These are phyloP conservation scores for Tetropium fuscum DNA, from an alignment of 2,888 invertebrate species.

Conservation along the genomic window DNA sequence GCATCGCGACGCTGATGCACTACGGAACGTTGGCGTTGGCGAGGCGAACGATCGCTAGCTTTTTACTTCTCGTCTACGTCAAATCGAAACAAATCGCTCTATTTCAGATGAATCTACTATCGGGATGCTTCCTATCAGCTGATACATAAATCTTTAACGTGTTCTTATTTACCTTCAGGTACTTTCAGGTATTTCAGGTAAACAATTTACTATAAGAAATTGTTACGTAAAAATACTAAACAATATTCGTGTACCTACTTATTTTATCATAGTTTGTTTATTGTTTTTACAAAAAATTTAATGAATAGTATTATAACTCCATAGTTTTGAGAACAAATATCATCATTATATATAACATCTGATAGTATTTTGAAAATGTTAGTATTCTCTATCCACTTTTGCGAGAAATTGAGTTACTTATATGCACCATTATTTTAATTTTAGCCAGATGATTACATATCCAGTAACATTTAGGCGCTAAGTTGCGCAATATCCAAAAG, in stretches of 20 bases:
- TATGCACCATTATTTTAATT: too few species aligned
- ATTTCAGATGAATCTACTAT: conserved; percentile 51
- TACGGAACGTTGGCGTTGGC: conserved; percentile 34
- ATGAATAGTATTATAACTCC: too few species aligned
- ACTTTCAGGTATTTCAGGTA: too few species aligned
- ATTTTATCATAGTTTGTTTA: not conserved
- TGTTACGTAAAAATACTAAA: not conserved
- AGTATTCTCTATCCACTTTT: too few species aligned
- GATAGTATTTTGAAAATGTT: too few species aligned
- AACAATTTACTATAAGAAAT: conserved; percentile 33
- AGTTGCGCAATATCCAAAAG: too few species aligned
- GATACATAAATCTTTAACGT: conserved; percentile 43
- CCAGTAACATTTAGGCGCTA: too few species aligned
- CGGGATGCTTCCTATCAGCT: conserved; percentile 41
- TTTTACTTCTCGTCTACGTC: conserved; percentile 42
- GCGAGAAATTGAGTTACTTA: too few species aligned
- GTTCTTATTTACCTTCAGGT: conserved; percentile 45
- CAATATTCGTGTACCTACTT: not conserved
- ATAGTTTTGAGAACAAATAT: too few species aligned
- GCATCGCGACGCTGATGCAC: conserved; percentile 37
- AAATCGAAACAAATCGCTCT: conserved; percentile 52
- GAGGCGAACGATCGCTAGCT: conserved; percentile 30
- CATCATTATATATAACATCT: too few species aligned
- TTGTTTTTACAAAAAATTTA: not conserved
- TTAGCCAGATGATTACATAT: too few species aligned